Conservation (phyloP, 2,113 vertebrate species). For the Falcunculus frontatus region DNA sequence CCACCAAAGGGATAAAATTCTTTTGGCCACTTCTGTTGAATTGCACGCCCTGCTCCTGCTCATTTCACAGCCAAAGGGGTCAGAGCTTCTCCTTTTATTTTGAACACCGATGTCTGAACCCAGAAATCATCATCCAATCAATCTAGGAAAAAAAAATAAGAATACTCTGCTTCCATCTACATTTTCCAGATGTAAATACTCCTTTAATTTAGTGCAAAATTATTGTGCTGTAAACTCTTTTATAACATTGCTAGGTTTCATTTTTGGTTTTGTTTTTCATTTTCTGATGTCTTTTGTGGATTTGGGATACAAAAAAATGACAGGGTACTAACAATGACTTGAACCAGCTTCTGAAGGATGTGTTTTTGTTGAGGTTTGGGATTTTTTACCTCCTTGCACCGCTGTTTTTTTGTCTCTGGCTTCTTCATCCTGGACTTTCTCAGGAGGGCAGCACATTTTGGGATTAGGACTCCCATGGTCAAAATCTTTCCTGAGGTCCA, state of each 20-base stretch:
- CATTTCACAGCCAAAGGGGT: background rate
- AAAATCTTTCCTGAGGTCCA: background rate
- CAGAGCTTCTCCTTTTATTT: background rate
- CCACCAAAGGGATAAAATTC: background rate
- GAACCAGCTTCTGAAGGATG: background rate
- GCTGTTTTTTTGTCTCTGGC: background rate
- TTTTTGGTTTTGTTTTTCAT: background rate
- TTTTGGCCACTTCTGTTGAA: background rate
- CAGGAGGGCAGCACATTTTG: background rate
- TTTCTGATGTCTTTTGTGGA: background rate
- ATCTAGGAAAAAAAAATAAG: background rate
- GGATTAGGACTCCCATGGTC: background rate
- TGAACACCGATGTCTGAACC: background rate
- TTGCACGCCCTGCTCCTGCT: background rate
- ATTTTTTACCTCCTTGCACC: background rate
- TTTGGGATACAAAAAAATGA: background rate
- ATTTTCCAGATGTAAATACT: background rate
- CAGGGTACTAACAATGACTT: background rate
- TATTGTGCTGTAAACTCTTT: background rate
- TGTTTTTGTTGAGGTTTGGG: background rate
- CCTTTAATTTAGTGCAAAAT: background rate
- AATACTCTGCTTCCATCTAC: background rate
- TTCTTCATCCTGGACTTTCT: background rate
- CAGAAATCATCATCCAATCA: background rate
- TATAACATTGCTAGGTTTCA: background rate